Percentiles rank a stretch among this genome's conserved stretches.
phyloP scores from a whole-genome alignment of 2,797 vertebrate genomes.

The Eulemur rubriventer region DNA sequence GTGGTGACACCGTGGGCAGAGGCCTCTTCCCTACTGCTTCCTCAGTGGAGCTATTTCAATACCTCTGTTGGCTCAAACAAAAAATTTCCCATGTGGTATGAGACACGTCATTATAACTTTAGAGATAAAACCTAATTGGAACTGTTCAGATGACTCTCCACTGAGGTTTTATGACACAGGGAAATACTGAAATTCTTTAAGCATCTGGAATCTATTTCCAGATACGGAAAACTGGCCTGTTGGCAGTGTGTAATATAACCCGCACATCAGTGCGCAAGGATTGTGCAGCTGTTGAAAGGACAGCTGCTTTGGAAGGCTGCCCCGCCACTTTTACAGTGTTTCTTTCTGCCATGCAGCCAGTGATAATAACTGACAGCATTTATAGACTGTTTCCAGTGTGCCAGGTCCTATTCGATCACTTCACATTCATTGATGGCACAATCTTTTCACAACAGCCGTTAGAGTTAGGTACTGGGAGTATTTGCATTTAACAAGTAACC shows the following conservation, averaged over 20 bases:
- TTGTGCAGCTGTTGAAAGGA: not conserved
- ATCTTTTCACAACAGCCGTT: not conserved
- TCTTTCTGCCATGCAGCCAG: not conserved
- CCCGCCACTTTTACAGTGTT: not conserved
- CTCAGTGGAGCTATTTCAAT: not conserved
- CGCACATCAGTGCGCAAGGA: not conserved
- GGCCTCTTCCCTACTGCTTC: not conserved
- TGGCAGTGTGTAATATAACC: not conserved
- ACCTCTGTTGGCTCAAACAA: not conserved
- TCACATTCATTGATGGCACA: not conserved
- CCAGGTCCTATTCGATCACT: not conserved
- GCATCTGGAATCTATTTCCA: conserved; percentile 6
- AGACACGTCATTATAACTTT: not conserved
- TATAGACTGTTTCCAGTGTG: not conserved
- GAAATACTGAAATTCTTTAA: not conserved
- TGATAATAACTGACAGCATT: not conserved
- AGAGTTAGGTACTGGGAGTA: not conserved
- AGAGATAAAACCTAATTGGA: not conserved
- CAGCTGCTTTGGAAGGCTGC: not conserved
- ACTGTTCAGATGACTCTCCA: not conserved
- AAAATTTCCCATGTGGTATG: not conserved
- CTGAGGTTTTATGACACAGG: not conserved
- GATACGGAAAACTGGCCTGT: not conserved
- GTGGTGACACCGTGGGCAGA: not conserved
- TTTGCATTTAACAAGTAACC: not conserved